Base-by-base conservation (phyloP, 2,888 invertebrate genomes). In the Subacronicta megacephala region DNA sequence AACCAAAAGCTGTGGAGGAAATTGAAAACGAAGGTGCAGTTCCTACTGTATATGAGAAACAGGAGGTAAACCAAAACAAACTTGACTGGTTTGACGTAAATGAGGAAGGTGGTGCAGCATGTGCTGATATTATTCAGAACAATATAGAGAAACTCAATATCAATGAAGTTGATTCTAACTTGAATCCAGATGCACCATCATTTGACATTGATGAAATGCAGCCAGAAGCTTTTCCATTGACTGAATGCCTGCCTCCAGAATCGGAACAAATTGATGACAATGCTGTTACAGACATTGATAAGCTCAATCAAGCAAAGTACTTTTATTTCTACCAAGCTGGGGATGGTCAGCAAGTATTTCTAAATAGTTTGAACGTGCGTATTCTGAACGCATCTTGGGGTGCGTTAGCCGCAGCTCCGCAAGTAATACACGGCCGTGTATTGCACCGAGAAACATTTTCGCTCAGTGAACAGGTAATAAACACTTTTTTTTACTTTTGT, bases 271-370 rank as follows among this genome's bases (percentile, higher is more conserved):
- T 66, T 46, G 78, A 80, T 61, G 84, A 87, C 33, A 78, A 80
- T 55, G 71, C 75, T 60, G 64, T 88, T 62, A 84, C 83, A 62
- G 86, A 90, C 59, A 78, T 87, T 81, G 92, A 93, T 64, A 91
- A 90, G 73, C 84, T 88, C 46, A 93, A 92, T 75, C 89, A 88
- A 65, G 87, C 92, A 0, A 96, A 96, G 90, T 95, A 95, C 80
- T 96, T 96, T 84, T 97, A 97, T 84, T 98, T 97, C 85, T 98
- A 97, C 89, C 97, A 98, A 96, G 98, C 98, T 69, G 95, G 95
- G 38, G 98, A 98, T 88, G 99, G 99, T 0, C 99, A 99, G 87
- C 97, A 98, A 85, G 96, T 99, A 51, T 99, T 98, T 88, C 93
- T 99, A 62, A 97, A 99, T 89, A 97, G 98, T 12, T 90, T 99